phyloP scores from a whole-genome alignment of 2,113 vertebrate genomes.

The Nesogale talazaci region DNA sequence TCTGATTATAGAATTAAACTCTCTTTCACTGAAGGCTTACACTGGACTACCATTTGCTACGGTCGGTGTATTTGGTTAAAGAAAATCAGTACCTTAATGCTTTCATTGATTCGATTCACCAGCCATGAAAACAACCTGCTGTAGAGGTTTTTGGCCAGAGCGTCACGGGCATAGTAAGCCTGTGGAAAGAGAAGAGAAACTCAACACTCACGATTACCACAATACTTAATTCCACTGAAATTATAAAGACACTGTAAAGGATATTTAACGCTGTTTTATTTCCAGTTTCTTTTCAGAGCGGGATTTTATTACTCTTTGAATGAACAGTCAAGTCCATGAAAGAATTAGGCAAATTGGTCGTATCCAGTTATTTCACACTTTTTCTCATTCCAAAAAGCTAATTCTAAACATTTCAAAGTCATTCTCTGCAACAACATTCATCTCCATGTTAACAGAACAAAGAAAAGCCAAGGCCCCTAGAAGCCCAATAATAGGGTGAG shows the following conservation, averaged over 20 bases:
- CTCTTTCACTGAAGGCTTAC: neutral
- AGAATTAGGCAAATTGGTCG: conserved; percentile 20
- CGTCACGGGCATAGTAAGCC: conserved; percentile 98
- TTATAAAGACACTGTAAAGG: neutral
- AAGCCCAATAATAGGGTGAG: neutral
- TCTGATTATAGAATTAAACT: neutral
- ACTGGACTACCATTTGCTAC: neutral
- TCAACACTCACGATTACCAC: neutral
- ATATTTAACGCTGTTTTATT: conserved; percentile 30
- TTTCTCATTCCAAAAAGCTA: conserved; percentile 25
- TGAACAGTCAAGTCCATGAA: neutral
- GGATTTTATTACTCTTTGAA: neutral
- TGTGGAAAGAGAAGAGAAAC: conserved; percentile 78
- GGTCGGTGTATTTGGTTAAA: neutral
- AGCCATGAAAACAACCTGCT: conserved; percentile 98
- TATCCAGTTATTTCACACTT: neutral
- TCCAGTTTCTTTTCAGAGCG: conserved; percentile 31
- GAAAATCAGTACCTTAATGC: conserved; percentile 93
- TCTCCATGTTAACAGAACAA: neutral
- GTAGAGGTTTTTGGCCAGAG: conserved; percentile 98
- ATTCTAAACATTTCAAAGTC: conserved; percentile 33
- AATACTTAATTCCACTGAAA: conserved; percentile 34
- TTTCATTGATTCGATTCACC: conserved; percentile 97
- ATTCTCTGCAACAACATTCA: conserved; percentile 14
- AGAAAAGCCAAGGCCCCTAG: neutral